Evolutionary conservation across 2,888 invertebrate genomes (phyloP).

Genomic region (Osedax fenrisi): DNA sequence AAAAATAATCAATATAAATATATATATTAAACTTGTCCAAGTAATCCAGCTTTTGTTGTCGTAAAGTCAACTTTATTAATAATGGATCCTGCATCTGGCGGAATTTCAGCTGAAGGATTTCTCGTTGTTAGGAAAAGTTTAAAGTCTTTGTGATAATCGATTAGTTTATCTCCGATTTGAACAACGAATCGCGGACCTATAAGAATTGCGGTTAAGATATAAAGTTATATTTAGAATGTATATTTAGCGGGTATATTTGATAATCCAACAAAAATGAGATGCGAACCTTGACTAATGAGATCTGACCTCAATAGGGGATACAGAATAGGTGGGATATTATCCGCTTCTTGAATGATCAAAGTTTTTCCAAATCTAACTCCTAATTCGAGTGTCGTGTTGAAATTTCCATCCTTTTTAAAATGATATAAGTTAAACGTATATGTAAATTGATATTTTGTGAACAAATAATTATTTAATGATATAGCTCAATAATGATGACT

Average conservation of each 20-base stretch:
- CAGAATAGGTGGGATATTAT: constrained; percentile 57
- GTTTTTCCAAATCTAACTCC: constrained; percentile 70
- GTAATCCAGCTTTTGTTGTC: constrained; percentile 63
- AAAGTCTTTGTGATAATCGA: constrained; percentile 67
- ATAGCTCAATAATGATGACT: too few relatives aligned
- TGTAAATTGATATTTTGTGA: too few relatives aligned
- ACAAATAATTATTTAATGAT: too few relatives aligned
- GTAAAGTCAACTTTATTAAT: constrained; percentile 66
- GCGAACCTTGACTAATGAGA: constrained; percentile 52
- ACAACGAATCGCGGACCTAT: constrained; percentile 59
- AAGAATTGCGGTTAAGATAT: too few relatives aligned
- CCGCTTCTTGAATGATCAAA: constrained; percentile 69
- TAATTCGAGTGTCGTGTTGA: constrained; percentile 52
- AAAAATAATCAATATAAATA: background rate
- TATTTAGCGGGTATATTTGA: too few relatives aligned
- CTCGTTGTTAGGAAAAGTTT: constrained; percentile 60
- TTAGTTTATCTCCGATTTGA: constrained; percentile 61
- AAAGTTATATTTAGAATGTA: too few relatives aligned
- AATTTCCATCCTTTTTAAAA: constrained; percentile 48
- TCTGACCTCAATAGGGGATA: constrained; percentile 60
- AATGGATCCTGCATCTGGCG: constrained; percentile 57
- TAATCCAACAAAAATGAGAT: too few relatives aligned
- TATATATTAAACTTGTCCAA: constrained; percentile 57
- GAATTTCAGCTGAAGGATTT: constrained; percentile 54
- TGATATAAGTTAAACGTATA: constrained; percentile 12